A percentile compares a stretch with the other conserved stretches of the same genome.
Conservation (phyloP, 2,113 vertebrate genomes). For the Phalacrocorax brasilianus region DNA sequence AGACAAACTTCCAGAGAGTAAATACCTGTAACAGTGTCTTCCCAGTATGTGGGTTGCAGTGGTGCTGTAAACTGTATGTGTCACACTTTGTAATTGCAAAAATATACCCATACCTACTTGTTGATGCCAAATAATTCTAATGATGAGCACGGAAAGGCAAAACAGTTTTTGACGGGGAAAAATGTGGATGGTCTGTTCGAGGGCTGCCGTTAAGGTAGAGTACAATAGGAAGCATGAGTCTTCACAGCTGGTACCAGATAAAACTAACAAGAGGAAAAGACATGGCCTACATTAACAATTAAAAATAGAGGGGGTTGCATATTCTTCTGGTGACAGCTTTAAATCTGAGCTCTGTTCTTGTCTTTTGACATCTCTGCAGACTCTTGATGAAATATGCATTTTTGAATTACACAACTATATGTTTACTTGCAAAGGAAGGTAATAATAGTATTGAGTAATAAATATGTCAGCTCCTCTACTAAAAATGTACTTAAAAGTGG, state of each 20-base stretch:
- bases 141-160: background rate
- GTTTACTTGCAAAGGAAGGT: background rate
- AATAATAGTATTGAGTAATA: background rate
- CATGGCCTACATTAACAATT: background rate
- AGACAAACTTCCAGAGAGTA: background rate
- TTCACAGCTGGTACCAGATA: background rate
- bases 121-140: background rate
- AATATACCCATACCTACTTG: constrained; percentile 5
- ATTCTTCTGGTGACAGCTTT: background rate
- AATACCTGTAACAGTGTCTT: background rate
- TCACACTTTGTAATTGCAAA: background rate
- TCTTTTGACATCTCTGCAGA: background rate
- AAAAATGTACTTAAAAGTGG: background rate
- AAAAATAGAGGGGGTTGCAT: background rate
- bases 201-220: background rate
- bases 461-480: background rate
- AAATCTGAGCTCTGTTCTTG: background rate
- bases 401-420: background rate
- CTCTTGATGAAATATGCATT: constrained; percentile 8
- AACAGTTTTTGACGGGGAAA: background rate
- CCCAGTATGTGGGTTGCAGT: background rate
- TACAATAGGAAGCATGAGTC: background rate
- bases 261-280: background rate
- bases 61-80: background rate
- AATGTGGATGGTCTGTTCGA: background rate